These are phyloP conservation scores for Melanocharis versteri DNA, from an alignment of 2,113 vertebrate genomes.

Conservation along the genomic window DNA sequence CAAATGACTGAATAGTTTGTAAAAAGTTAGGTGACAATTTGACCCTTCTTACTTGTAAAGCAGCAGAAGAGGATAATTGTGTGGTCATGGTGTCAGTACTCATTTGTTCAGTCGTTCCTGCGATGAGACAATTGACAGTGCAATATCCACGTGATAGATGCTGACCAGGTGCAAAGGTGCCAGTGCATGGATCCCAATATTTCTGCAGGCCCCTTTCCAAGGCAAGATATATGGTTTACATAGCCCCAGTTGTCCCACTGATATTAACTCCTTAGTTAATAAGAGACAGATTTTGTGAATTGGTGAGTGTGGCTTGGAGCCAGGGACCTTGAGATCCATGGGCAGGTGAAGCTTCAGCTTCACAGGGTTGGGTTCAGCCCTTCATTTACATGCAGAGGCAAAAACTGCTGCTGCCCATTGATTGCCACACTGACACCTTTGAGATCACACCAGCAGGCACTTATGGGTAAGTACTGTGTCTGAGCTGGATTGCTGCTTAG, in stretches of 20 bases:
- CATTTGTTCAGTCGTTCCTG: not conserved
- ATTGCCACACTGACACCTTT: accelerated
- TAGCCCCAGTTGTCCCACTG: not conserved
- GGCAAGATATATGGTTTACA: not conserved
- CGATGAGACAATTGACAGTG: not conserved
- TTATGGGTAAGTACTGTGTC: accelerated
- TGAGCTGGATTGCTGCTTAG: not conserved
- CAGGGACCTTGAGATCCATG: not conserved
- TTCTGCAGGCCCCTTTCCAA: not conserved
- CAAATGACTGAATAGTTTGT: not conserved
- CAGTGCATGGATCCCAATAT: not conserved
- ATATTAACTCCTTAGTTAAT: not conserved
- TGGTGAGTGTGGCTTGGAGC: not conserved
- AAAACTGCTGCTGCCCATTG: not conserved
- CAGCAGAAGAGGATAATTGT: not conserved
- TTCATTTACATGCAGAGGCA: not conserved
- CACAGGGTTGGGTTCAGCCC: not conserved
- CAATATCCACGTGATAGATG: not conserved
- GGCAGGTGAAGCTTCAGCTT: not conserved
- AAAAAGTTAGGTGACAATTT: not conserved
- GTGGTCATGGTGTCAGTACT: not conserved
- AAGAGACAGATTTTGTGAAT: not conserved
- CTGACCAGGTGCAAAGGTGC: not conserved
- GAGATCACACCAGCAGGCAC: accelerated
- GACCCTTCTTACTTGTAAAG: not conserved